A percentile compares a stretch with the other conserved stretches of the same genome.
phyloP scores from a whole-genome alignment of 2,888 invertebrate species.

The Lapara coniferarum region DNA sequence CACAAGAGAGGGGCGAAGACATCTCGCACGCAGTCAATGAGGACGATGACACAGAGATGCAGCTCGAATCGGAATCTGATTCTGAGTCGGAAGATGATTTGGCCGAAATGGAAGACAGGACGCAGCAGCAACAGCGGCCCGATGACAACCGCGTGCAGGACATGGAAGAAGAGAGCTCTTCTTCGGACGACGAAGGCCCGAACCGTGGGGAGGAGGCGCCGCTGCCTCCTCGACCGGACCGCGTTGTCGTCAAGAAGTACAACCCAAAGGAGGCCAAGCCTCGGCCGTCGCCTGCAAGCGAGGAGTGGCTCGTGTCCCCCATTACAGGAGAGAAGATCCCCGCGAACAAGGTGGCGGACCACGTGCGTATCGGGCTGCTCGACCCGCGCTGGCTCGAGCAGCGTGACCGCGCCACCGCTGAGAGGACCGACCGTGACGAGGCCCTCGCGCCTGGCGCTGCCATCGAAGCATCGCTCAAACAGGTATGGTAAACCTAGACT shows the following conservation, averaged over 20 bases:
- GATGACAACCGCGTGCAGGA: conserved; percentile 88
- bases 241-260: conserved; percentile 98
- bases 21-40: conserved; percentile 70
- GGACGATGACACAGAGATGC: conserved; percentile 94
- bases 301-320: conserved; percentile 98
- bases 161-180: conserved; percentile 94
- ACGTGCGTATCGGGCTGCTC: conserved; percentile 97
- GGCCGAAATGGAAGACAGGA: conserved; percentile 87
- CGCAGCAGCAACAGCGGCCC: conserved; percentile 69
- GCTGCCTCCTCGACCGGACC: conserved; percentile 93
- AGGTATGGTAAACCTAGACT: conserved; percentile 60
- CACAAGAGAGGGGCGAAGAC: conserved; percentile 90
- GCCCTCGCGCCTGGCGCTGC: conserved; percentile 87
- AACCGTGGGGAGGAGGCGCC: conserved; percentile 85
- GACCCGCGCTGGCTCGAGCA: conserved; percentile 99
- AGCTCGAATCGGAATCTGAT: conserved; percentile 93
- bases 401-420: conserved; percentile 95
- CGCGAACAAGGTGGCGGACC: conserved; percentile 97
- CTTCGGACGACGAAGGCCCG: conserved; percentile 76
- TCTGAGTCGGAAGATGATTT: conserved; percentile 75
- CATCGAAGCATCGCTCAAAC: conserved; percentile 97
- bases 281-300: conserved; percentile 84
- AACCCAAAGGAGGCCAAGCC: conserved; percentile 91
- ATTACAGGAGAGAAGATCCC: conserved; percentile 99
- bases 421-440: conserved; percentile 92